These are phyloP conservation scores for Zaprionus vittiger DNA, from an alignment of 1,140 invertebrate genomes.

Conservation along the genomic window DNA sequence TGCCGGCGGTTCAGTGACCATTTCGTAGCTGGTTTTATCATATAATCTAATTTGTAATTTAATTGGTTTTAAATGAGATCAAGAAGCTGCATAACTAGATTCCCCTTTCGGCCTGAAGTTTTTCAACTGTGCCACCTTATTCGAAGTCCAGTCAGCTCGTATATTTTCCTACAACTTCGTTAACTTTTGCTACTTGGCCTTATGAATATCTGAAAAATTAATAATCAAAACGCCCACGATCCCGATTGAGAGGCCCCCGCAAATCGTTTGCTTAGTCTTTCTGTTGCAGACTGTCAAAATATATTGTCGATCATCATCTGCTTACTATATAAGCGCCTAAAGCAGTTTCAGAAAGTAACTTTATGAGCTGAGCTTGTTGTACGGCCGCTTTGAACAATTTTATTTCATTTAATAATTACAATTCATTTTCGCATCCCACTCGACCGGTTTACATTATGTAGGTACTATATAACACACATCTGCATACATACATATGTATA, in stretches of 20 bases:
- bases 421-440: slow-evolving; percentile 27
- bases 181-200: slow-evolving; percentile 13
- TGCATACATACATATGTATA: not conserved
- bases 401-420: slow-evolving; percentile 65
- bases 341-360: slow-evolving; percentile 15
- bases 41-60: slow-evolving; percentile 19
- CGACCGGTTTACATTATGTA: slow-evolving; percentile 64
- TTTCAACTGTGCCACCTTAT: not conserved
- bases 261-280: not conserved
- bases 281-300: not conserved
- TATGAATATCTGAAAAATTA: slow-evolving; percentile 31
- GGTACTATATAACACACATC: slow-evolving; percentile 1
- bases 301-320: not conserved
- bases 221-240: slow-evolving; percentile 33
- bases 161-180: not conserved
- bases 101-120: not conserved
- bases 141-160: not conserved
- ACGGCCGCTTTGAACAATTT: slow-evolving; percentile 31
- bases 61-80: slow-evolving; percentile 49
- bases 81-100: not conserved
- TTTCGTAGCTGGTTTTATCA: slow-evolving; percentile 24
- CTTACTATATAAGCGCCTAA: not conserved
- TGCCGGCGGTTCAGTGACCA: slow-evolving; percentile 2
- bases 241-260: slow-evolving; percentile 11
- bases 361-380: slow-evolving; percentile 15